Base-by-base conservation (phyloP, 92 coral and sea anemone species). In the Plumapathes pennacea region DNA sequence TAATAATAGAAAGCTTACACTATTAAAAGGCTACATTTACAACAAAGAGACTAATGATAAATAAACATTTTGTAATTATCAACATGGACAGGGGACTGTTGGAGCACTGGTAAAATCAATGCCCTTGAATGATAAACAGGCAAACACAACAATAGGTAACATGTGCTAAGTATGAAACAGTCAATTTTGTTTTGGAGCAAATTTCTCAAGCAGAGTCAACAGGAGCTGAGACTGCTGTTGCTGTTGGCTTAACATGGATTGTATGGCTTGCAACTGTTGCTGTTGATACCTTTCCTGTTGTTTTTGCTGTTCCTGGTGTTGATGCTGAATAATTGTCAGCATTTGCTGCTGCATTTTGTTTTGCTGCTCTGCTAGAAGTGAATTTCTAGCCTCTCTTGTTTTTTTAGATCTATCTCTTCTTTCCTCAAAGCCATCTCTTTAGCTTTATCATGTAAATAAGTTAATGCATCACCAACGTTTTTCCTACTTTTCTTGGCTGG, bases 201-300 rank as follows among this genome's bases (percentile, higher is more conserved):
- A 14, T 47, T 54, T 54, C 37, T 41, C 60, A 54, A 54, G 37
- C 60, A 54, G 41, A 54, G 32, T 30, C 60, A 54, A 9, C 60
- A 54, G 32, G 24, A 33, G 26, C 37, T 54, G 60, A 33, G 40
- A 30, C 37, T 54, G 60, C 32, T 54, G 40, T 54, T 54, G 60
- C 26, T 50, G 57, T 25, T 21, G 24, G 12, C 36, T 38, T 50
- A 50, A 15, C 60, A 54, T 54, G 24, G 60, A 13, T 50, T 54
- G 60, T 32, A 46, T 5, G 14, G 47, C 13, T 41, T 41, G 47
- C 4, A 41, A 3, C 21, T 41, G 4, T 24, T 41, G 47, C 13
- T 41, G 47, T 41, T 41, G 47, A 41, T 14, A 24, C 12, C 47
- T 41, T 41, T 41, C 47, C 47, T 41, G 47, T 11, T 41, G 47